Evolutionary conservation across 2,888 invertebrate species (phyloP).

Genomic region (Hanleya hanleyi): DNA sequence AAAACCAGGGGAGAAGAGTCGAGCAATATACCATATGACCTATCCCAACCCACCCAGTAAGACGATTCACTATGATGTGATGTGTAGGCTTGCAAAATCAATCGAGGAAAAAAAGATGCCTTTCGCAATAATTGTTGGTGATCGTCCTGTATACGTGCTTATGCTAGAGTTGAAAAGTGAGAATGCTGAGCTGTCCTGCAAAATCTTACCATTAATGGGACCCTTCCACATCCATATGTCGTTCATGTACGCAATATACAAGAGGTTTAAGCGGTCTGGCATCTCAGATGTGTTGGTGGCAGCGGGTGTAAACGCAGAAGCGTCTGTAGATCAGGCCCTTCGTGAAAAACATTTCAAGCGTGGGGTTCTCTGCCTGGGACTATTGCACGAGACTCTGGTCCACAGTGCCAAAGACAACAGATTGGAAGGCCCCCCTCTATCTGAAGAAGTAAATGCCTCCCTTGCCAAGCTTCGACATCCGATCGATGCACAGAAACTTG

Average conservation of each 20-base stretch:
- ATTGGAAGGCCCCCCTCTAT: background rate
- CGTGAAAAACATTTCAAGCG: slow-evolving; percentile 2
- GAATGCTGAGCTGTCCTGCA: background rate
- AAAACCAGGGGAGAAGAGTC: background rate
- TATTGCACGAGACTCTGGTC: background rate
- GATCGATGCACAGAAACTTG: background rate
- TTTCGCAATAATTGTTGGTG: background rate
- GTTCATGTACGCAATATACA: slow-evolving; percentile 1
- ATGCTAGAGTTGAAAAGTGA: background rate
- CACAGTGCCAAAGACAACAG: background rate
- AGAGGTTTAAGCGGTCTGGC: too few relatives aligned
- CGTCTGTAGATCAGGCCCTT: slow-evolving; percentile 4
- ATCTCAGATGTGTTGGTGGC: slow-evolving; percentile 3
- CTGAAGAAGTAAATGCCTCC: background rate
- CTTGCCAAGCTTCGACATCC: background rate
- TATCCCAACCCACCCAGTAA: background rate
- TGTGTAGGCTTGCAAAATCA: background rate
- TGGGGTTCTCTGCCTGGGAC: background rate
- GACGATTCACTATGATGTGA: background rate
- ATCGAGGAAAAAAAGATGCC: background rate
- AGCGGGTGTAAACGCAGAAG: slow-evolving; percentile 4
- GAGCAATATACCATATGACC: background rate
- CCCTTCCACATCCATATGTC: background rate
- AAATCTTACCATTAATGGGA: slow-evolving; percentile 1
- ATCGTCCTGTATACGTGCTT: background rate